Conservation (phyloP, 2,113 vertebrate species). For the Tachycineta bicolor region DNA sequence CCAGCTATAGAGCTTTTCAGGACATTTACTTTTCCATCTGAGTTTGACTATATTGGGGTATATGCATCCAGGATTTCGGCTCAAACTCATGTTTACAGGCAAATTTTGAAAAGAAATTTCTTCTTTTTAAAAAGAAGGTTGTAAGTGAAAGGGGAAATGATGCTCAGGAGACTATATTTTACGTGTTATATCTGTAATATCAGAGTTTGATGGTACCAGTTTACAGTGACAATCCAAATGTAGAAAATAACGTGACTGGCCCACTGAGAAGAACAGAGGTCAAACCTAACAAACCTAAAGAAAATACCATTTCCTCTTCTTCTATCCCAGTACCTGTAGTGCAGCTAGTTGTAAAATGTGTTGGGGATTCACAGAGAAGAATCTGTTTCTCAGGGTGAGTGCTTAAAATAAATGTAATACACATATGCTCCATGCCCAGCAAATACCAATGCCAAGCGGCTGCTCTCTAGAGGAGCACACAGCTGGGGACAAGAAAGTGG, state of each 20-base stretch:
- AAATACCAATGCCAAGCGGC: slow-evolving; percentile 20
- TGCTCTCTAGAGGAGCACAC: background rate
- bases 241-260: background rate
- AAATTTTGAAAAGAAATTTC: background rate
- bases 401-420: background rate
- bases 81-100: background rate
- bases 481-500: slow-evolving; percentile 50
- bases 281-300: background rate
- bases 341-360: background rate
- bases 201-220: background rate
- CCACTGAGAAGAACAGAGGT: background rate
- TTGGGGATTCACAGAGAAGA: background rate
- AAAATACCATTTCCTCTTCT: background rate
- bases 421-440: background rate
- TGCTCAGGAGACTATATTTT: background rate
- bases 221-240: background rate
- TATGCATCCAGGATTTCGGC: background rate
- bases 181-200: background rate
- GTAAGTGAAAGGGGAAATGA: background rate
- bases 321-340: background rate
- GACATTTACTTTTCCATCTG: background rate
- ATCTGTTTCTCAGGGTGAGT: background rate
- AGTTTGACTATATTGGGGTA: background rate
- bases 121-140: background rate
- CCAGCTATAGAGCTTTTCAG: background rate